Percentiles rank a stretch among this genome's conserved stretches.
Conservation (phyloP, 2,797 vertebrate genomes). For the Trachops cirrhosus region DNA sequence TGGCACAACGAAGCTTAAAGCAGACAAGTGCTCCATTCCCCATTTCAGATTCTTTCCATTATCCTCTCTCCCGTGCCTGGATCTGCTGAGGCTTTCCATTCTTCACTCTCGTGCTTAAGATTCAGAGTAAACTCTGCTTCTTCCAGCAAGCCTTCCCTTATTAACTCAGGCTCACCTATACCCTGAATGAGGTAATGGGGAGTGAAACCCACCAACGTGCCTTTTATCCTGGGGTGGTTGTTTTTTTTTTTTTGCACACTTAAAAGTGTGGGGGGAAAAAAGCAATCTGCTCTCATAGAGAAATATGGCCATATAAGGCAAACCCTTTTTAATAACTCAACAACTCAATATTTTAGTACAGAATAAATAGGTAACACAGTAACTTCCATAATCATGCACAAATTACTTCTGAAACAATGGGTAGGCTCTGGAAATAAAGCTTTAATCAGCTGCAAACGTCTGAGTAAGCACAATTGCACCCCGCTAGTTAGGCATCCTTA, state of each 20-base stretch:
- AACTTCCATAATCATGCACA: slow-evolving; percentile 64
- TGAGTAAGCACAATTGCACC: slow-evolving; percentile 53
- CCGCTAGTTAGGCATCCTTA: slow-evolving; percentile 24
- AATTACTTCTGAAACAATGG: slow-evolving; percentile 68
- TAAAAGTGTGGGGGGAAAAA: background rate
- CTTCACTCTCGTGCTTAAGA: background rate
- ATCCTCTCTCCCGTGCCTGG: background rate
- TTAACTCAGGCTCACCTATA: slow-evolving; percentile 19
- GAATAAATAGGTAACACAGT: slow-evolving; percentile 56
- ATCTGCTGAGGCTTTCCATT: background rate
- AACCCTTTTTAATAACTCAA: slow-evolving; percentile 58
- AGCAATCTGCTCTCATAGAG: slow-evolving; percentile 40
- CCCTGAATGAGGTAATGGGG: background rate
- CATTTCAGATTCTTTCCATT: slow-evolving; percentile 20
- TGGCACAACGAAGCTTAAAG: background rate
- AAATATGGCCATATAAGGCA: slow-evolving; percentile 22
- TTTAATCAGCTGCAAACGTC: slow-evolving; percentile 52
- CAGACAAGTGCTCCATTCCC: background rate
- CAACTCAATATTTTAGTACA: slow-evolving; percentile 49
- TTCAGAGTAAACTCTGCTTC: slow-evolving; percentile 29
- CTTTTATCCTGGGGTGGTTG: background rate
- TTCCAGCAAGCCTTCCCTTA: slow-evolving; percentile 42
- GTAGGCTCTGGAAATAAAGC: slow-evolving; percentile 57
- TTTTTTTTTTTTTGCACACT: background rate
- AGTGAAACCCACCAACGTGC: slow-evolving; percentile 37